Evolutionary conservation across 2,113 vertebrate genomes (phyloP).

Genomic region (Myrmecophaga tridactyla): DNA sequence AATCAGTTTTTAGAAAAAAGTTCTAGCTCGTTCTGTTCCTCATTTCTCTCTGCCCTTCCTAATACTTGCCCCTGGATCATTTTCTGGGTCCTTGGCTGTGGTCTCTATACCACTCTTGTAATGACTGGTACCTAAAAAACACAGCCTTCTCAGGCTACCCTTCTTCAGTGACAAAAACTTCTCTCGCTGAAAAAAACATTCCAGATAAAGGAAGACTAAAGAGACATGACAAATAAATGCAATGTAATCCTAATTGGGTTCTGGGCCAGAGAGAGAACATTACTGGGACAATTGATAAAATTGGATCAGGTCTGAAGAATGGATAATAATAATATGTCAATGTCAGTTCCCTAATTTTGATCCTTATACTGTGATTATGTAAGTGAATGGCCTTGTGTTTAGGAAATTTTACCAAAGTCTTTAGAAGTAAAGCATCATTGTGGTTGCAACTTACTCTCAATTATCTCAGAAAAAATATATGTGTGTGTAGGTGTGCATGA

Average conservation of each 20-base stretch:
- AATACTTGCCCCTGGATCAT: not conserved
- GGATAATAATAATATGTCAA: not conserved
- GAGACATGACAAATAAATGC: too few relatives aligned
- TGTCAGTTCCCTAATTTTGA: not conserved
- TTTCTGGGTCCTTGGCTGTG: not conserved
- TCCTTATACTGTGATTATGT: not conserved
- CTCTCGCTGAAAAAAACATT: not conserved
- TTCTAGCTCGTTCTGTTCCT: not conserved
- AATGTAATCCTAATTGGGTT: too few relatives aligned
- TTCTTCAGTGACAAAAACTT: not conserved
- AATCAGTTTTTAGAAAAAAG: not conserved
- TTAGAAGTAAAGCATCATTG: not conserved
- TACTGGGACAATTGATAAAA: not conserved
- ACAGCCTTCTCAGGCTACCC: not conserved
- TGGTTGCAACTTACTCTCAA: not conserved
- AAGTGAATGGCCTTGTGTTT: not conserved
- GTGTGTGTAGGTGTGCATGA: not conserved
- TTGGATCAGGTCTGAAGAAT: not conserved
- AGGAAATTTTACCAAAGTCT: not conserved
- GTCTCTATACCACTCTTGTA: too few relatives aligned
- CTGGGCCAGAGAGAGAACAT: too few relatives aligned
- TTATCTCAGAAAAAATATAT: not conserved
- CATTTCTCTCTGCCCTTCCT: not conserved
- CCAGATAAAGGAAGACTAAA: not conserved
- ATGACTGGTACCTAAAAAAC: not conserved